phyloP scores from a whole-genome alignment of 1,140 invertebrate species.

The Tachypleus tridentatus region DNA sequence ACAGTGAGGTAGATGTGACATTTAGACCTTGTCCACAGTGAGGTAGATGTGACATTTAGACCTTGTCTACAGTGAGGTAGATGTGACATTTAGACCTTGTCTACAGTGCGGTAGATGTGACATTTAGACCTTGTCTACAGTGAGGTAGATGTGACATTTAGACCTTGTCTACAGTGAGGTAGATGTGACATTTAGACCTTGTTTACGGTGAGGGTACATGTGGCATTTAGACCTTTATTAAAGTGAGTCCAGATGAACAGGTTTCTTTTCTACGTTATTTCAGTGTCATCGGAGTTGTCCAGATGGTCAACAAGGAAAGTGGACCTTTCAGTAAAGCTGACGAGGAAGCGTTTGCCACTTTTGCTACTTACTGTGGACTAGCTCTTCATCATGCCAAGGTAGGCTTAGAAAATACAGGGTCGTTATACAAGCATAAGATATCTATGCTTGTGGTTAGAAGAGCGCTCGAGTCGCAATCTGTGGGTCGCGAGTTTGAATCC shows the following conservation, averaged over 20 bases:
- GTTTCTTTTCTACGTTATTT: neutral
- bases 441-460: neutral
- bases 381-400: conserved; percentile 68
- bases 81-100: no score
- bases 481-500: neutral
- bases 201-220: no score
- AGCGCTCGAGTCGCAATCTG: neutral
- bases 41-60: no score
- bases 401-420: conserved; percentile 5
- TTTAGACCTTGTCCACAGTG: no score
- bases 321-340: conserved; percentile 59
- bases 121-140: no score
- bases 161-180: no score
- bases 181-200: no score
- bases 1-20: no score
- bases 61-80: no score
- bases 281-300: conserved; percentile 65
- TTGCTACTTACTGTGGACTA: conserved; percentile 71
- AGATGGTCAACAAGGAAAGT: conserved; percentile 70
- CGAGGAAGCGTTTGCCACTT: conserved; percentile 65
- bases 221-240: neutral
- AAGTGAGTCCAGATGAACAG: neutral
- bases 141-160: no score
- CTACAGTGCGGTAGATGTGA: no score
- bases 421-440: neutral